phyloP scores from a whole-genome alignment of 2,888 invertebrate genomes.

The Hemaris fuciformis region DNA sequence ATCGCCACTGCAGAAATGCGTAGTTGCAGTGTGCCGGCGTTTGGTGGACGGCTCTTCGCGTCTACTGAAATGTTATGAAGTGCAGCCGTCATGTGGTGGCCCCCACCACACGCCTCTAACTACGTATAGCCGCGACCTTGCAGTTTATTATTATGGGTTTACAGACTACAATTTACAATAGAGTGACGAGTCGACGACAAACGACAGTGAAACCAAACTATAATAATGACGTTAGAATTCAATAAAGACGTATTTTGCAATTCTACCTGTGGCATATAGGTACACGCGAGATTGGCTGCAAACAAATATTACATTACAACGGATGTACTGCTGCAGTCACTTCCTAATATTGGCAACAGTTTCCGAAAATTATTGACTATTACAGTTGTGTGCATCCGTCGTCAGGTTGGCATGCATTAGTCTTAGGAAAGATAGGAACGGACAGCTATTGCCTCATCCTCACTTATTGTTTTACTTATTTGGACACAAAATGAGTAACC shows the following conservation, averaged over 20 bases:
- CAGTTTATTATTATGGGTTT: conserved; percentile 78
- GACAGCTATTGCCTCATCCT: background rate
- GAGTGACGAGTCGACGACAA: conserved; percentile 68
- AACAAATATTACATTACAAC: conserved; percentile 37
- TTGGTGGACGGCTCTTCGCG: conserved; percentile 21
- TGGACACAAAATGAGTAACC: background rate
- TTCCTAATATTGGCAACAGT: conserved; percentile 4
- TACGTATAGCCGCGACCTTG: conserved; percentile 64
- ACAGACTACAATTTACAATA: conserved; percentile 77
- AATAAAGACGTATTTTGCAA: conserved; percentile 56
- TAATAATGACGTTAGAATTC: conserved; percentile 58
- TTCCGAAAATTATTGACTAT: conserved; percentile 1
- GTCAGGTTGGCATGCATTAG: background rate
- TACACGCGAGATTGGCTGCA: conserved; percentile 51
- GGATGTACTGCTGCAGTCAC: conserved; percentile 2
- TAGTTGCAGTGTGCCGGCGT: conserved; percentile 10
- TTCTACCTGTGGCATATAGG: no score
- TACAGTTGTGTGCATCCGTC: background rate
- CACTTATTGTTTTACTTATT: background rate
- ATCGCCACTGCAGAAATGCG: background rate
- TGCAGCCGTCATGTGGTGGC: conserved; percentile 56
- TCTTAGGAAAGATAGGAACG: conserved; percentile 2
- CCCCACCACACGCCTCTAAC: conserved; percentile 54
- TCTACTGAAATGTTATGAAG: conserved; percentile 56
- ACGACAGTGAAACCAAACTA: conserved; percentile 66